Base-by-base conservation (phyloP, 2,113 vertebrate genomes). In the Galemys pyrenaicus region DNA sequence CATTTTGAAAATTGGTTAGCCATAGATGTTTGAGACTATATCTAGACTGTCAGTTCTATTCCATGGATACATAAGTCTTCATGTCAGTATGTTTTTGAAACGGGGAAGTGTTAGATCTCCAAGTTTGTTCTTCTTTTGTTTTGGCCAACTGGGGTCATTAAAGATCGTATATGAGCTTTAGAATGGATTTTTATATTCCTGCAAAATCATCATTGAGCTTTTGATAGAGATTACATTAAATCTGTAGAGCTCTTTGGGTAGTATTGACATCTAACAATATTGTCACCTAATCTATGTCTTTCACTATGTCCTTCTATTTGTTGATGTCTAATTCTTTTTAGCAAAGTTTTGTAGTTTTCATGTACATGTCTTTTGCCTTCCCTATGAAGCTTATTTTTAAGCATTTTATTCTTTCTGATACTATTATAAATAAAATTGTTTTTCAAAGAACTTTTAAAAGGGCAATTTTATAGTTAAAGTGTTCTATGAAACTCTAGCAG, bases 121-220 rank as follows among this genome's bases (percentile, higher is more conserved):
- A 84, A 54, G 30, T 91, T 65, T 92, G 20, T 70, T 85, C 32
- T 71, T 60, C 74, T 20, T 80, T 65, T 35, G 3, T 79, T 73
- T 74, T 85, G 65, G 32, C 37, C 73, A 35, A 49, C 64, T 92
- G 28, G 49, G 16, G 46, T 74, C 28, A 20, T 39, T 89, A 71
- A 19, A 91, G 39, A 88, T 77, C 77, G 3, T 6, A 39, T 32
- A 41, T 85, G 4, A 15, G 73, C 62, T 74, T 89, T 92, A 84
- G 37, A 35, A 64, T 87, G 15, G n/a, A 67, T 28, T 90, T 70
- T 95, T 86, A 24, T 32, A 78, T 73, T 73, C 89, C 41, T 92
- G 17, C 44, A 92, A 65, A 95, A 89, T 41, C 11, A 68, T 75
- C 62, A 73, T 9, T 54, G 39, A 35, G 7, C 46, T 88, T 73